Conservation (phyloP, 1,140 invertebrate species). For the Nephila pilipes region DNA sequence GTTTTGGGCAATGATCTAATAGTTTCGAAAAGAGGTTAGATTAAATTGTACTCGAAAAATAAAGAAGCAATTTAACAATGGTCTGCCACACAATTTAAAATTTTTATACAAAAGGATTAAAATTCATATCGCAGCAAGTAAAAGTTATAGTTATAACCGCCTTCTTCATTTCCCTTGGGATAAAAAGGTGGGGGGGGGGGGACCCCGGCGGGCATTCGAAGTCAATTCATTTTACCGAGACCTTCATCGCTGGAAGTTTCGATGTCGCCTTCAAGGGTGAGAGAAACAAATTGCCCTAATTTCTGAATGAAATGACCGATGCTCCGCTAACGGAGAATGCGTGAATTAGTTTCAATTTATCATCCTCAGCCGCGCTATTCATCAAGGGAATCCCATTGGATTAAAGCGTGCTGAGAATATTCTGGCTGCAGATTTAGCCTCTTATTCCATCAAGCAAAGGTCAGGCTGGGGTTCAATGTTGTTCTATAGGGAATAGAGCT, state of each 20-base stretch:
- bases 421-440: neutral
- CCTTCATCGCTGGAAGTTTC: neutral
- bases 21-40: too few species aligned
- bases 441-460: neutral
- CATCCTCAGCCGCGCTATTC: neutral
- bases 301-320: slow-evolving; percentile 36
- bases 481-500: too few species aligned
- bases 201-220: neutral
- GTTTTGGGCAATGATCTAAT: too few species aligned
- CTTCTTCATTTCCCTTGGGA: too few species aligned
- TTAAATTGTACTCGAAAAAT: too few species aligned
- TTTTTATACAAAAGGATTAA: too few species aligned
- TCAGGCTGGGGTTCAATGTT: too few species aligned
- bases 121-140: too few species aligned
- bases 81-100: too few species aligned
- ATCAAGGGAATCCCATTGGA: neutral
- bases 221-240: neutral
- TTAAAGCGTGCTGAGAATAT: neutral
- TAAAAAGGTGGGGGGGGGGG: too few species aligned
- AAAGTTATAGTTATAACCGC: too few species aligned
- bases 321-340: neutral
- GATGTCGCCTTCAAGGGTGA: neutral
- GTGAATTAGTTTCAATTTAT: slow-evolving; percentile 11
- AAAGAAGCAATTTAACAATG: too few species aligned
- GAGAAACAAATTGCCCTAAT: slow-evolving; percentile 34